phyloP scores from a whole-genome alignment of 2,797 vertebrate genomes.

The Typhlichthys eigenmanni region DNA sequence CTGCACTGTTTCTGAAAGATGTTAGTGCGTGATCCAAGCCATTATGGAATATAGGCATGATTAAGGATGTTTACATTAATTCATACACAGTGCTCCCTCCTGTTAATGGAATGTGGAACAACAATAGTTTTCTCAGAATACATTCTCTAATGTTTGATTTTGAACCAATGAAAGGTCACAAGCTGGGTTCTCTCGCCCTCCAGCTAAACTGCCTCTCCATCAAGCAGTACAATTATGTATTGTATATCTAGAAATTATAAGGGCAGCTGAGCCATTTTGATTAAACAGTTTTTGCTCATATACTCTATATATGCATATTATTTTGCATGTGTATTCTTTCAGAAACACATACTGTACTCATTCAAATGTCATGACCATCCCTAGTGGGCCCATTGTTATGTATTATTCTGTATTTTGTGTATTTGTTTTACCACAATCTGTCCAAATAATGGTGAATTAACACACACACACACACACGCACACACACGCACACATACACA shows the following conservation, averaged over 20 bases:
- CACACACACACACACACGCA: slow-evolving; percentile 67
- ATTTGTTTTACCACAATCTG: slow-evolving; percentile 22
- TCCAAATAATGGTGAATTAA: slow-evolving; percentile 65
- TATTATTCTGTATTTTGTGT: slow-evolving; percentile 65
- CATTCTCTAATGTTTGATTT: slow-evolving; percentile 21
- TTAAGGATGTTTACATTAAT: no score
- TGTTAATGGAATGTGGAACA: background rate
- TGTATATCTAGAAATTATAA: slow-evolving; percentile 6
- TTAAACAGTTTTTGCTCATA: slow-evolving; percentile 45
- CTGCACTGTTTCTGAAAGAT: no score
- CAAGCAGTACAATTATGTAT: background rate
- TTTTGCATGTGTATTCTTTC: slow-evolving; percentile 56
- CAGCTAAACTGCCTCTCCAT: background rate
- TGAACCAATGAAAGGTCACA: background rate
- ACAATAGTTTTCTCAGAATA: background rate
- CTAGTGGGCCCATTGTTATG: slow-evolving; percentile 70
- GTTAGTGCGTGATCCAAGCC: no score
- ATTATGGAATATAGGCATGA: no score
- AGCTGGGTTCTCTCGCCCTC: background rate
- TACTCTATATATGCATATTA: slow-evolving; percentile 43
- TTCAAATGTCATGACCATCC: slow-evolving; percentile 72
- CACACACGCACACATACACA: slow-evolving; percentile 50
- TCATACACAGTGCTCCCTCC: background rate
- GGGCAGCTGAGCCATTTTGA: slow-evolving; percentile 15
- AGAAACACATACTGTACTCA: slow-evolving; percentile 55